A percentile compares a stretch with the other conserved stretches of the same genome.
Evolutionary conservation across 2,113 vertebrate genomes (phyloP).

Genomic region (Cyprinodon brontotheroides): DNA sequence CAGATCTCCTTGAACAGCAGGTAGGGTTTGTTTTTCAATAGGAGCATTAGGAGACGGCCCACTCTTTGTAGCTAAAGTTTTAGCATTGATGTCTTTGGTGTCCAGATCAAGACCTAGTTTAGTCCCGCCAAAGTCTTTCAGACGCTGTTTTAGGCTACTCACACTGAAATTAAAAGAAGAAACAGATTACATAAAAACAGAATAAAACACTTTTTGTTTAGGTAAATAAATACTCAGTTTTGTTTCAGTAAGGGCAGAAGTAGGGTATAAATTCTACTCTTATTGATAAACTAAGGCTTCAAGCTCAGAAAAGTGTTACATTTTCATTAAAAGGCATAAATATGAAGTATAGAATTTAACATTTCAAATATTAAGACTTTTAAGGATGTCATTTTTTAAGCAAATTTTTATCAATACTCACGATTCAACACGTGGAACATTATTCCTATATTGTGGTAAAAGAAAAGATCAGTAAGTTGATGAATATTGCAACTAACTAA

Average conservation of each 20-base stretch:
- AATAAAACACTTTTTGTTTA: neutral
- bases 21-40: neutral
- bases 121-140: neutral
- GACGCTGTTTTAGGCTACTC: constrained; percentile 27
- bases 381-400: too few relatives aligned
- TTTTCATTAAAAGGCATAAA: too few relatives aligned
- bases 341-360: too few relatives aligned
- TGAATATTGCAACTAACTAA: neutral
- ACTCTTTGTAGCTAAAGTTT: neutral
- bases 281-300: too few relatives aligned
- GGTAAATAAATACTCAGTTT: neutral
- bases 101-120: neutral
- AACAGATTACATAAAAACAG: neutral
- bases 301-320: too few relatives aligned
- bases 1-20: neutral
- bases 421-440: constrained; percentile 16
- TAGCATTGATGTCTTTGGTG: fast-evolving
- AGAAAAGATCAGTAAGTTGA: neutral
- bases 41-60: neutral
- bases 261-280: too few relatives aligned
- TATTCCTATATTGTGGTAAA: constrained; percentile 9
- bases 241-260: too few relatives aligned
- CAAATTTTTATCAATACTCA: constrained; percentile 23
- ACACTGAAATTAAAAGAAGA: constrained; percentile 33
- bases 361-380: neutral